Evolutionary conservation across 2,888 invertebrate genomes (phyloP).

Genomic region (Strigamia maritima): DNA sequence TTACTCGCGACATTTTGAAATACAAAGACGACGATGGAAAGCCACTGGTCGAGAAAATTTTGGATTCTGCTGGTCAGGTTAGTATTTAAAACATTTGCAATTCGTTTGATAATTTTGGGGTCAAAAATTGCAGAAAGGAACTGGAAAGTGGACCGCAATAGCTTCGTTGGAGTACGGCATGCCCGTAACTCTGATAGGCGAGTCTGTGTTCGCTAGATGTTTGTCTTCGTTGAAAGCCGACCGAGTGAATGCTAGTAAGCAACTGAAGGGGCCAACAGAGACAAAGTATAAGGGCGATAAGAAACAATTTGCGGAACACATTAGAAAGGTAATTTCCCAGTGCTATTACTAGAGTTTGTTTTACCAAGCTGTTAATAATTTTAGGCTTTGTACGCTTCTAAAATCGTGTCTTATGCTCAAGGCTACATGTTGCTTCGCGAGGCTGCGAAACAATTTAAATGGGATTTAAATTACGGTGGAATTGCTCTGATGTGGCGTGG

Average conservation of each 20-base stretch:
- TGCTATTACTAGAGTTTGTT: background rate
- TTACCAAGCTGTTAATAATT: background rate
- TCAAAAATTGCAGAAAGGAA: constrained; percentile 75
- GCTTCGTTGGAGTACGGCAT: constrained; percentile 92
- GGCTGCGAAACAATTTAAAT: constrained; percentile 83
- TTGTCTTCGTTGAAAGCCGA: constrained; percentile 87
- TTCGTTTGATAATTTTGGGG: background rate
- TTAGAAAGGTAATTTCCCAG: constrained; percentile 60
- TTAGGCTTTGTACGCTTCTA: constrained; percentile 91
- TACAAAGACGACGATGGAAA: constrained; percentile 81
- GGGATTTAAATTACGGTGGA: constrained; percentile 95
- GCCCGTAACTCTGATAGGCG: constrained; percentile 95
- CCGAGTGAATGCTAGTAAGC: constrained; percentile 74
- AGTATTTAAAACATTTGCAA: background rate
- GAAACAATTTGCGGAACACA: constrained; percentile 73
- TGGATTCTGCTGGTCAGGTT: constrained; percentile 78
- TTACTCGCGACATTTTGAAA: constrained; percentile 88
- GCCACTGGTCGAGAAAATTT: constrained; percentile 82
- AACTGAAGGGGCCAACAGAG: constrained; percentile 66
- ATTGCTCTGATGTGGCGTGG: constrained; percentile 99
- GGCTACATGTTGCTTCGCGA: constrained; percentile 93
- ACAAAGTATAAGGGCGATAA: constrained; percentile 68
- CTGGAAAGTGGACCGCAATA: constrained; percentile 99
- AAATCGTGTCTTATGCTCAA: constrained; percentile 98
- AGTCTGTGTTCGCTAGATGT: constrained; percentile 95